Evolutionary conservation across 2,113 vertebrate species (phyloP).

Genomic region (Scartelaos histophorus): DNA sequence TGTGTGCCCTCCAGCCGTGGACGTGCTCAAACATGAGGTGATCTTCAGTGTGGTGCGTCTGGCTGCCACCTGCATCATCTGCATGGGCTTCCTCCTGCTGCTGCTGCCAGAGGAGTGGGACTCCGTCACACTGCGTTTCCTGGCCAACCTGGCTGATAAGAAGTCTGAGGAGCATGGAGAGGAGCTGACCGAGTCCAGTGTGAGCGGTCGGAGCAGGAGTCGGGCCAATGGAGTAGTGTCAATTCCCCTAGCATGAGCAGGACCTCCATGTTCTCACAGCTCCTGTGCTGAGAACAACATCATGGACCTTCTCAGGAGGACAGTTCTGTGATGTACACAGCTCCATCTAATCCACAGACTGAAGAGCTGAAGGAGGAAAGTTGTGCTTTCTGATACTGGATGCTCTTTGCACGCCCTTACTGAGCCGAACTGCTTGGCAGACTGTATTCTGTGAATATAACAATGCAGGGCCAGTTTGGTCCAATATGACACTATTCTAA

Average conservation of each 20-base stretch:
- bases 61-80: constrained; percentile 94
- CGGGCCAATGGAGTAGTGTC: constrained; percentile 91
- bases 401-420: constrained; percentile 59
- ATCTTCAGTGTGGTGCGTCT: constrained; percentile 95
- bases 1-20: constrained; percentile 80
- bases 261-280: constrained; percentile 6
- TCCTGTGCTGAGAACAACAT: constrained; percentile 18
- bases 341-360: constrained; percentile 27
- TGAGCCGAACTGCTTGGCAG: constrained; percentile 61
- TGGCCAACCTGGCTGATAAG: constrained; percentile 92
- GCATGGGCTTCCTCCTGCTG: constrained; percentile 93
- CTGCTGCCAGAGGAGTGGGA: constrained; percentile 97
- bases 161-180: constrained; percentile 90
- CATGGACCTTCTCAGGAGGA: constrained; percentile 23
- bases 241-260: constrained; percentile 88
- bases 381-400: constrained; percentile 57
- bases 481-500: constrained; percentile 68
- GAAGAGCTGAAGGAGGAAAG: constrained; percentile 48
- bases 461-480: constrained; percentile 72
- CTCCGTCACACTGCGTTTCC: constrained; percentile 90
- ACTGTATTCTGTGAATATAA: constrained; percentile 85
- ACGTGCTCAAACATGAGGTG: constrained; percentile 94
- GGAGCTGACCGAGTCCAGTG: constrained; percentile 85
- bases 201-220: constrained; percentile 87
- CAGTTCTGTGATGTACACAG: constrained; percentile 29